Percentiles rank a stretch among this genome's conserved stretches.
These are phyloP conservation scores for Enteromius fasciolatus DNA, from an alignment of 2,797 vertebrate species.

Conservation along the genomic window DNA sequence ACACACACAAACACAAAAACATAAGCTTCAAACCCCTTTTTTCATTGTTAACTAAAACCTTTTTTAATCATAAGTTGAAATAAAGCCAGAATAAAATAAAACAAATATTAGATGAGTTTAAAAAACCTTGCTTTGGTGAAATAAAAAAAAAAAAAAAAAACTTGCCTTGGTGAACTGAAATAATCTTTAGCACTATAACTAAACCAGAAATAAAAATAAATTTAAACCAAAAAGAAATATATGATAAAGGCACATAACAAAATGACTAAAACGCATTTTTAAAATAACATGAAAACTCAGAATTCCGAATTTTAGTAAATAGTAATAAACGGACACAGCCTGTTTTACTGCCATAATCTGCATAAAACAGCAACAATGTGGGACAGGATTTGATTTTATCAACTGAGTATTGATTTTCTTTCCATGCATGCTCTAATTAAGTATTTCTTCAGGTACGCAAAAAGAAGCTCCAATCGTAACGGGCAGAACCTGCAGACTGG, in stretches of 20 bases:
- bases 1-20: no score
- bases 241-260: not conserved
- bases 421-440: not conserved
- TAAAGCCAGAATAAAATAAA: not conserved
- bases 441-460: slow-evolving; percentile 66
- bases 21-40: not conserved
- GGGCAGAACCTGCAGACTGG: slow-evolving; percentile 85
- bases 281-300: not conserved
- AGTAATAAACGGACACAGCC: not conserved
- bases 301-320: not conserved
- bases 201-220: not conserved
- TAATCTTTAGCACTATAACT: not conserved
- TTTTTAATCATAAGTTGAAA: not conserved
- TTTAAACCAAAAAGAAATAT: not conserved
- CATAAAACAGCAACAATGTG: not conserved
- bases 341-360: not conserved
- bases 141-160: not conserved
- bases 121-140: no score
- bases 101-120: not conserved
- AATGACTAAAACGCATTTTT: not conserved
- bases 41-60: not conserved
- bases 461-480: slow-evolving; percentile 72
- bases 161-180: not conserved
- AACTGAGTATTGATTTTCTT: not conserved
- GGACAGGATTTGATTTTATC: not conserved